Conservation (phyloP, 2,113 vertebrate genomes). For the Sander lucioperca region DNA sequence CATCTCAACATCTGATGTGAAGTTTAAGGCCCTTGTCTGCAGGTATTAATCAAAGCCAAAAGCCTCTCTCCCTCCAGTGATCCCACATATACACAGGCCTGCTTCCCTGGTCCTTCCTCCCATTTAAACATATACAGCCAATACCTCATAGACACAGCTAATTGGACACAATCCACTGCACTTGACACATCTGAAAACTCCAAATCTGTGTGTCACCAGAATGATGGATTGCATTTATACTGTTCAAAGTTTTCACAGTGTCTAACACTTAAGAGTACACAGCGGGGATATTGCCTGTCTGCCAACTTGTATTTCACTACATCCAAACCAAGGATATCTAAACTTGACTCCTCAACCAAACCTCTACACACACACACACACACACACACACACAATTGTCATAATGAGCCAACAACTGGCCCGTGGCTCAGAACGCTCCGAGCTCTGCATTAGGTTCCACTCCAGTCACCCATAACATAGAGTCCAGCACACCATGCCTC, state of each 20-base stretch:
- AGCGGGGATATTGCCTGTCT: conserved; percentile 54
- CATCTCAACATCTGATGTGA: conserved; percentile 78
- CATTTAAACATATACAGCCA: conserved; percentile 62
- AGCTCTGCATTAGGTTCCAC: conserved; percentile 55
- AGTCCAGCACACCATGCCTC: conserved; percentile 64
- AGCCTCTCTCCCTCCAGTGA: conserved; percentile 42
- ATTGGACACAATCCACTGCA: conserved; percentile 74
- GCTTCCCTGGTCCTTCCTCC: conserved; percentile 18
- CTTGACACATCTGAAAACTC: conserved; percentile 77
- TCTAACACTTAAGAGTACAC: conserved; percentile 57
- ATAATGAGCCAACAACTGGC: conserved; percentile 66
- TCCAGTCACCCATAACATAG: conserved; percentile 69
- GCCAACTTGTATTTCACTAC: conserved; percentile 63
- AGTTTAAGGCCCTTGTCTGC: conserved; percentile 76
- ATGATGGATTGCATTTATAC: conserved; percentile 75
- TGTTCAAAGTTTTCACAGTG: conserved; percentile 67
- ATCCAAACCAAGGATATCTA: conserved; percentile 49
- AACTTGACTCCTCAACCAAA: conserved; percentile 55
- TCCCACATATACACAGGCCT: conserved; percentile 42
- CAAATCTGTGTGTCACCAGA: conserved; percentile 62
- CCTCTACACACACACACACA: conserved; percentile 31
- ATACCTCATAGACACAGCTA: conserved; percentile 66
- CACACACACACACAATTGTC: conserved; percentile 30
- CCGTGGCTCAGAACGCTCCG: conserved; percentile 26
- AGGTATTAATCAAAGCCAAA: conserved; percentile 84